Evolutionary conservation across 2,888 invertebrate genomes (phyloP).

Genomic region (Yponomeuta evonymella): DNA sequence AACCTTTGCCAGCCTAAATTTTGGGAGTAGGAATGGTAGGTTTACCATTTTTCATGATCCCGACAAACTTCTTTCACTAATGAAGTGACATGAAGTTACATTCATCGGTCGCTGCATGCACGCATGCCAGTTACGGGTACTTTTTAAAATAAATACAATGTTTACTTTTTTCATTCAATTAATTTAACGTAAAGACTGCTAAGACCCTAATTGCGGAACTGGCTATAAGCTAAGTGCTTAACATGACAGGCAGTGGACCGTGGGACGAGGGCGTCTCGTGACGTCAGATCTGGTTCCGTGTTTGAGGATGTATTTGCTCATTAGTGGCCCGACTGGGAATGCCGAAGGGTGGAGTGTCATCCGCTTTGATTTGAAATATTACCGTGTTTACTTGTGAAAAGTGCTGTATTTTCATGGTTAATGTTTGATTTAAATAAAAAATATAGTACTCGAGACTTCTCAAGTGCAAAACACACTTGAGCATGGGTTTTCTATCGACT

Average conservation of each 20-base stretch:
- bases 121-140: too few relatives aligned
- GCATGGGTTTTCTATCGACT: too few relatives aligned
- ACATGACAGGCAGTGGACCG: slow-evolving; percentile 11
- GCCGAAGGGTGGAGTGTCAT: slow-evolving; percentile 16
- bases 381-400: background rate
- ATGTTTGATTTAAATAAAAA: background rate
- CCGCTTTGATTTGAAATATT: slow-evolving; percentile 6
- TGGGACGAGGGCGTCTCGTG: slow-evolving; percentile 8
- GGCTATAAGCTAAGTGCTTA: background rate
- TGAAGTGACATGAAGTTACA: too few relatives aligned
- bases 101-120: too few relatives aligned
- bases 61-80: too few relatives aligned
- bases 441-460: too few relatives aligned
- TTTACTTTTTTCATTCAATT: background rate
- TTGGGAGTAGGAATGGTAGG: too few relatives aligned
- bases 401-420: background rate
- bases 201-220: background rate
- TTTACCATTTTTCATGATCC: too few relatives aligned
- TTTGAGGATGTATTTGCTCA: slow-evolving; percentile 19
- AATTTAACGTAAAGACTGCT: background rate
- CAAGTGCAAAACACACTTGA: too few relatives aligned
- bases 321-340: slow-evolving; percentile 14
- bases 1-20: too few relatives aligned
- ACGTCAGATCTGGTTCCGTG: background rate
- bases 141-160: background rate